Percentiles rank a stretch among this genome's conserved stretches.
Evolutionary conservation across 2,888 invertebrate genomes (phyloP).

Genomic region (Drosophila kambysellisi): DNA sequence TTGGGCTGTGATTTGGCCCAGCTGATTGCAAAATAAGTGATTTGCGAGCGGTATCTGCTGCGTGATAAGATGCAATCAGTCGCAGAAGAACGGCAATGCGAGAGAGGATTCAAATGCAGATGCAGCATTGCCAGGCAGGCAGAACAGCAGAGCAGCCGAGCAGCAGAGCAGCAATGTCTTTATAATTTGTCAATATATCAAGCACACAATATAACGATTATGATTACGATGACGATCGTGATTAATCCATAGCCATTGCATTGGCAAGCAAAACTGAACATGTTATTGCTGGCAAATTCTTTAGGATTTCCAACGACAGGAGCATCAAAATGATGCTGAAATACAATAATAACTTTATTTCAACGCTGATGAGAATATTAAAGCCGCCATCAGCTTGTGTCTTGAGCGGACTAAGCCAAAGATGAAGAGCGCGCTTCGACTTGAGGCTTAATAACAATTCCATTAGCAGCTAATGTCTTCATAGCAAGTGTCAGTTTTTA

Average conservation of each 20-base stretch:
- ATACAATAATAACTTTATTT: slow-evolving; percentile 79
- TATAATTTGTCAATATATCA: slow-evolving; percentile 79
- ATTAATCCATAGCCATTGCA: slow-evolving; percentile 17
- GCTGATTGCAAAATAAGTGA: slow-evolving; percentile 79
- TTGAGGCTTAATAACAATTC: slow-evolving; percentile 85
- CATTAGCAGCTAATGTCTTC: slow-evolving; percentile 85
- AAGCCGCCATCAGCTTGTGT: slow-evolving; percentile 58
- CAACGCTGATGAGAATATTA: slow-evolving; percentile 74
- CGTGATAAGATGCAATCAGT: slow-evolving; percentile 77
- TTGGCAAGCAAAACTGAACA: slow-evolving; percentile 41
- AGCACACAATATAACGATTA: slow-evolving; percentile 69
- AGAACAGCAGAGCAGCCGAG: not conserved
- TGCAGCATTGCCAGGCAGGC: not conserved
- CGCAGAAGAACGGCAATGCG: slow-evolving; percentile 4
- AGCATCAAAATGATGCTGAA: slow-evolving; percentile 47
- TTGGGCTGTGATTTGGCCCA: slow-evolving; percentile 23
- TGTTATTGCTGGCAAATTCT: slow-evolving; percentile 33
- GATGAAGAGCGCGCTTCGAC: slow-evolving; percentile 37
- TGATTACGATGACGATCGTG: slow-evolving; percentile 18
- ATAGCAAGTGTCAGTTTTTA: slow-evolving; percentile 84
- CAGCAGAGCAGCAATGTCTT: slow-evolving; percentile 39
- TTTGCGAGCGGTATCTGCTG: slow-evolving; percentile 56
- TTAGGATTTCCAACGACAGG: slow-evolving; percentile 32
- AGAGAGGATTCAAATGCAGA: slow-evolving; percentile 6
- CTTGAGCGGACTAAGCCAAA: slow-evolving; percentile 36